Evolutionary conservation across 2,113 vertebrate species (phyloP).

Genomic region (Chloropsis hardwickii): DNA sequence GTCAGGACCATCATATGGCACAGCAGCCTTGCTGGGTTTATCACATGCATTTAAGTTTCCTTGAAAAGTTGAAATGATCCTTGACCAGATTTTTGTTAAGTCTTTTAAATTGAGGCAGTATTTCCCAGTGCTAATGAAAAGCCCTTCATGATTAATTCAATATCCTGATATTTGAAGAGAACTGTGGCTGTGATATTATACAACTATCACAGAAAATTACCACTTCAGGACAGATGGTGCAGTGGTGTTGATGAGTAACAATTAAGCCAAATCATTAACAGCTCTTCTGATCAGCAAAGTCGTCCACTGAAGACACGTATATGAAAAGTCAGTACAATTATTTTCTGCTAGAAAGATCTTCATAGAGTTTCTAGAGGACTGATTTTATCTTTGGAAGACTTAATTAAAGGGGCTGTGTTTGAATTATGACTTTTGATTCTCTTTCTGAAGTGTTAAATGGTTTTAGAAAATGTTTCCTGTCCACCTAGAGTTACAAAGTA

Average conservation of each 20-base stretch:
- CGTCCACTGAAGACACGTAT: slow-evolving; percentile 35
- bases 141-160: slow-evolving; percentile 36
- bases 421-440: slow-evolving; percentile 45
- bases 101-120: background rate
- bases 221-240: slow-evolving; percentile 58
- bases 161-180: slow-evolving; percentile 50
- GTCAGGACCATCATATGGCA: background rate
- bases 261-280: slow-evolving; percentile 60
- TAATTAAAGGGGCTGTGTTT: slow-evolving; percentile 27
- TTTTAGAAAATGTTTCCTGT: slow-evolving; percentile 22
- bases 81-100: slow-evolving; percentile 12
- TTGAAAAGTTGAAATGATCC: background rate
- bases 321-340: slow-evolving; percentile 47
- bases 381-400: slow-evolving; percentile 41
- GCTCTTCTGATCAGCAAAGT: slow-evolving; percentile 43
- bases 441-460: slow-evolving; percentile 6
- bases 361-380: slow-evolving; percentile 33
- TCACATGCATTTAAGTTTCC: background rate
- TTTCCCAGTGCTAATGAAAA: slow-evolving; percentile 42
- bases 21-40: background rate
- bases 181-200: background rate
- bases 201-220: slow-evolving; percentile 29
- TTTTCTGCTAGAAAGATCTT: slow-evolving; percentile 12
- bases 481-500: background rate
- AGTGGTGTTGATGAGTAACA: slow-evolving; percentile 57